Base-by-base conservation (phyloP, 1,140 invertebrate species). In the Scaptomyza pallida region DNA sequence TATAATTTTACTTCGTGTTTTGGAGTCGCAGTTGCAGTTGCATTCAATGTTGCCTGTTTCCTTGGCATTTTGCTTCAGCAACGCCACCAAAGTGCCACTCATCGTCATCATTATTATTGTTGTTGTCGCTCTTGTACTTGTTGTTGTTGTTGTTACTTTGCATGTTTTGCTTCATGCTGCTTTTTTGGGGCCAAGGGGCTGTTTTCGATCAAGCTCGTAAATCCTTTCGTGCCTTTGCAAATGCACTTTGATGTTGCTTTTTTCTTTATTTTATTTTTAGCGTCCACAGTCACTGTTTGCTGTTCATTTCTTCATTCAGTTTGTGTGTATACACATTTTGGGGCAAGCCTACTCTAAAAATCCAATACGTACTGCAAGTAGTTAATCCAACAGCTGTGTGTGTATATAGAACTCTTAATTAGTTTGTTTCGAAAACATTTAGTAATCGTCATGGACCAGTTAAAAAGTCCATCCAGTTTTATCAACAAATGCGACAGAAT, bases 201-300 rank as follows among this genome's bases (percentile, higher is more conserved):
- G 78, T 69, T 71, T 86, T 81, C 81, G 82, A 85, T 85, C 77
- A 86, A 81, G 82, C 82, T 85, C 81, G 81, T 85, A 85, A 85
- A 85, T 85, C 81, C 81, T 86, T 85, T 88, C 77, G 81, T 86
- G 57, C 59, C 54, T 67, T 67, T 76, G 56, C 69, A 52, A n/a
- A 48, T 48, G 55, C 69, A 68, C 78, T 86, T 81, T 86, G 73
- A 86, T 77, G 81, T 85, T n/a, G n/a, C n/a, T n/a, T n/a, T n/a
- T n/a, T n/a, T n/a, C n/a, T n/a, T n/a, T n/a, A n/a, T n/a, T 37
- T 37, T 85, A 88, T 85, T 78, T 77, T 74, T 82, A 83, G 79
- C 50, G 35, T n/a, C n/a, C 15, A 16, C 48, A 50, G 44, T 47
- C 41, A 40, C 19, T n/a, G n/a, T n/a, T 47, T 23, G 26, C 30